A percentile compares a stretch with the other conserved stretches of the same genome.
Conservation (phyloP, 2,113 vertebrate species). For the Furnarius figulus region DNA sequence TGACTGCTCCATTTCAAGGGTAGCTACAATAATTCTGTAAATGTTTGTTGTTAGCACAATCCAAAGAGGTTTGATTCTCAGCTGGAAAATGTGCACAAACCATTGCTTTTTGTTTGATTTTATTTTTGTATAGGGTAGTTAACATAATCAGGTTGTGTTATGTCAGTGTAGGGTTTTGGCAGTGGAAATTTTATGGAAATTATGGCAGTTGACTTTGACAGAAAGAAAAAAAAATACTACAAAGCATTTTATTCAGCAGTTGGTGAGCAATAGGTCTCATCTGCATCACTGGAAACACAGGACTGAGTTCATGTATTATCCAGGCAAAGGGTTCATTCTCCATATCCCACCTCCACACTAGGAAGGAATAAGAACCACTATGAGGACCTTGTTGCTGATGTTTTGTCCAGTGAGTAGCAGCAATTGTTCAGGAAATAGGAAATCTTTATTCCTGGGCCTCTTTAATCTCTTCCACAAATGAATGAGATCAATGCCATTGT, state of each 20-base stretch:
- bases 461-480: conserved; percentile 12
- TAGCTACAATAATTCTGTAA: background rate
- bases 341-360: background rate
- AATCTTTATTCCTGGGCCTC: conserved; percentile 27
- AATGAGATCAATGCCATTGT: conserved; percentile 1
- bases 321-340: background rate
- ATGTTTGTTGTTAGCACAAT: background rate
- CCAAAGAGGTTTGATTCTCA: background rate
- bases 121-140: background rate
- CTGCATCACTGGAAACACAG: background rate
- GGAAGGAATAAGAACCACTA: background rate
- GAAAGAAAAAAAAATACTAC: background rate
- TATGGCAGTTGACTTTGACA: background rate
- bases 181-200: background rate
- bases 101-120: background rate
- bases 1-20: background rate
- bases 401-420: background rate
- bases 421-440: conserved; percentile 17
- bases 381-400: background rate
- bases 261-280: background rate
- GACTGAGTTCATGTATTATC: background rate
- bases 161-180: fast-evolving
- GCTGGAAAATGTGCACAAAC: background rate
- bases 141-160: background rate
- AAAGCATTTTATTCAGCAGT: background rate